A percentile compares a stretch with the other conserved stretches of the same genome.
Conservation (phyloP, 2,113 vertebrate genomes). For the Xerus inauris region DNA sequence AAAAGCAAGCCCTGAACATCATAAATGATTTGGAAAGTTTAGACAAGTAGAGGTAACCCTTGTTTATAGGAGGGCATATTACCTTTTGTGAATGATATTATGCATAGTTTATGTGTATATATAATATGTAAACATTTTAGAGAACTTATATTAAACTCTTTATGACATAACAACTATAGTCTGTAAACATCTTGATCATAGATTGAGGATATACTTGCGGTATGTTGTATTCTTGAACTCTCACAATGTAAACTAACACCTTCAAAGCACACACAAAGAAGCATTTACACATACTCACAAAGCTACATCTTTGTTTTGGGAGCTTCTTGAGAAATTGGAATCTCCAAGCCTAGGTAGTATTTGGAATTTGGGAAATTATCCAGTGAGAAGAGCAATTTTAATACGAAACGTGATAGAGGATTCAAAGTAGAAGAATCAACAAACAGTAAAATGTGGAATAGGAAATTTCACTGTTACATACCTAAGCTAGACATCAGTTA, state of each 20-base stretch:
- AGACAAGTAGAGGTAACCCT: neutral
- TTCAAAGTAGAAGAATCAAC: neutral
- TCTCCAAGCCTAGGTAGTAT: neutral
- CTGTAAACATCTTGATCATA: neutral
- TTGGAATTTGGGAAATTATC: conserved; percentile 27
- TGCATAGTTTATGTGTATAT: neutral
- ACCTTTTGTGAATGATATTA: neutral
- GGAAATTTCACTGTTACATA: neutral
- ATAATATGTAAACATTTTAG: neutral
- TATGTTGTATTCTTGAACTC: neutral
- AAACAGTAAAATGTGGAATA: neutral
- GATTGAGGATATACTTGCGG: neutral
- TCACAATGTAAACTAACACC: neutral
- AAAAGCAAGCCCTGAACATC: neutral
- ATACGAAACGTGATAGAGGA: neutral
- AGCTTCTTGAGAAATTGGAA: neutral
- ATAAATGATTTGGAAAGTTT: neutral
- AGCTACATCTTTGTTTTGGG: neutral
- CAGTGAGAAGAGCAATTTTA: neutral
- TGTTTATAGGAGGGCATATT: neutral
- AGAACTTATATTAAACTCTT: conserved; percentile 31
- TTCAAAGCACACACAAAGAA: neutral
- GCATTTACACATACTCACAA: neutral
- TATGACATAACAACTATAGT: neutral
- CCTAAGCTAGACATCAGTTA: neutral